These are phyloP conservation scores for Tringa solitaria DNA, from an alignment of 2,113 vertebrate species.

Conservation along the genomic window DNA sequence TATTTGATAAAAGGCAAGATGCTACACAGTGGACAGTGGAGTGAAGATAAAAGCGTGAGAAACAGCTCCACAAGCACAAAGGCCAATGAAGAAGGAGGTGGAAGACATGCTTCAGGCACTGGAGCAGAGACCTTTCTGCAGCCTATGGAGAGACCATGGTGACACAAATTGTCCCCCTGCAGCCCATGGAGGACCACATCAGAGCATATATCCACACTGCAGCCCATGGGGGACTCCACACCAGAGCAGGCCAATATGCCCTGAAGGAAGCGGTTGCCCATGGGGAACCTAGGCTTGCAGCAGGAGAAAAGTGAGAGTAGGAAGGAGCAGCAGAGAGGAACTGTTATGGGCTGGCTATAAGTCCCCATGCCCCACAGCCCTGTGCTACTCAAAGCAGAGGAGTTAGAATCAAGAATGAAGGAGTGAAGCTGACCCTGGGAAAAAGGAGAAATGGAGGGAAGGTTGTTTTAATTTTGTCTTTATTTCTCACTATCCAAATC, in stretches of 20 bases:
- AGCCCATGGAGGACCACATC: not conserved
- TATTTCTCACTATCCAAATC: not conserved
- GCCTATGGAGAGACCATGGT: not conserved
- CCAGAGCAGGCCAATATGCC: accelerated
- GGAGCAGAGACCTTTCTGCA: not conserved
- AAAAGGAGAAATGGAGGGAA: not conserved
- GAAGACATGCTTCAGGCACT: not conserved
- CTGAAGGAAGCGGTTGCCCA: not conserved
- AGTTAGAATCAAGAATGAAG: not conserved
- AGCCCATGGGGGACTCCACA: not conserved
- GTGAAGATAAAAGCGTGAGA: not conserved
- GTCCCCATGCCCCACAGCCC: not conserved
- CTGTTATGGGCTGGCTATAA: not conserved
- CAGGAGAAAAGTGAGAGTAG: not conserved
- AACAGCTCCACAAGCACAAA: not conserved
- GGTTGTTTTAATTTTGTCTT: not conserved
- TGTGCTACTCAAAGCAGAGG: accelerated
- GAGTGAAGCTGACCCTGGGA: not conserved
- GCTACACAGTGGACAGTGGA: not conserved
- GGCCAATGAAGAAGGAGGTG: not conserved
- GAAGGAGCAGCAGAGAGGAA: not conserved
- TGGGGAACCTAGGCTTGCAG: not conserved
- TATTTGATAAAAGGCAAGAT: not conserved
- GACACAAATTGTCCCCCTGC: not conserved
- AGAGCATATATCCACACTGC: not conserved